phyloP scores from a whole-genome alignment of 2,797 vertebrate genomes.

The Hoplostethus atlanticus region DNA sequence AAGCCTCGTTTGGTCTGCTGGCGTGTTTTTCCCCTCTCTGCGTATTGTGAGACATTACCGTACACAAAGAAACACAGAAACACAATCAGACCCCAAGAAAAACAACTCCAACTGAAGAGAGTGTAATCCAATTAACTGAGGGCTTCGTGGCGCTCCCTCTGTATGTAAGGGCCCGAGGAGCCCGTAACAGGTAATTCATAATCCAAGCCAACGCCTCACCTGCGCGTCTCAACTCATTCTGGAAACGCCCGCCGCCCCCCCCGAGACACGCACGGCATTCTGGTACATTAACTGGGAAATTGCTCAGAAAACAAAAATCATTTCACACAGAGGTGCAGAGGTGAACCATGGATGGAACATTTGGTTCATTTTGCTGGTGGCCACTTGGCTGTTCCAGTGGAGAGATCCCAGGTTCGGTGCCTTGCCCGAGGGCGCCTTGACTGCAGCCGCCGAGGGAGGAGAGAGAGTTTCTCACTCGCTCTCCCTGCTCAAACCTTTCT shows the following conservation, averaged over 20 bases:
- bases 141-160: slow-evolving; percentile 7
- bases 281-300: slow-evolving; percentile 39
- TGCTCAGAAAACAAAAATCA: slow-evolving; percentile 32
- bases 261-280: slow-evolving; percentile 48
- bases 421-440: no score
- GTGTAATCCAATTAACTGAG: slow-evolving; percentile 10
- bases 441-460: no score
- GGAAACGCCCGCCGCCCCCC: slow-evolving; percentile 38
- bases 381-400: no score
- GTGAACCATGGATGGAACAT: no score
- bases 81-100: slow-evolving; percentile 33
- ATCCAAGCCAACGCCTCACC: slow-evolving; percentile 53
- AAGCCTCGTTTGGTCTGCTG: no score
- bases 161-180: slow-evolving; percentile 44
- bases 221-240: slow-evolving; percentile 8
- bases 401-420: no score
- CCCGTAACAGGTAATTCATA: slow-evolving; percentile 35
- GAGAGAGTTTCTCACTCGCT: no score
- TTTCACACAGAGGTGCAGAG: neutral
- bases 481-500: no score
- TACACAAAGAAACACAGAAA: slow-evolving; percentile 21
- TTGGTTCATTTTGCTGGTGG: no score
- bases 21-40: no score
- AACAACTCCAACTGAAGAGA: slow-evolving; percentile 51
- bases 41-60: no score